Evolutionary conservation across 1,140 invertebrate genomes (phyloP), one percentile per base, ranked within the genome.

Genomic region (Leptinotarsa defecta): DNA sequence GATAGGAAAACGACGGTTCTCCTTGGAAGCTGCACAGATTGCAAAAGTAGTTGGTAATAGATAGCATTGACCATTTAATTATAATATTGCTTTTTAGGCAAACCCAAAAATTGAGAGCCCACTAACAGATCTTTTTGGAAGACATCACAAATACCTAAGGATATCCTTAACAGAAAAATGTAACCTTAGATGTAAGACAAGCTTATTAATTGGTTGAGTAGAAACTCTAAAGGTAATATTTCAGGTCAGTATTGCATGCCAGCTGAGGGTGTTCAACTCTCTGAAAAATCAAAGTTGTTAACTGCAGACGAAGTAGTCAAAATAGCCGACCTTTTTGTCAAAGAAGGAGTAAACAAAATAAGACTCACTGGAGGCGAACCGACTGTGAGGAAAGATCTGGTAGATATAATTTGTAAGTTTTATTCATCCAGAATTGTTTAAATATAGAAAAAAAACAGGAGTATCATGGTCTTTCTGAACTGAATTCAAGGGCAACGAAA

Each of bases 291-390:
- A 19, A 87, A 92, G 75, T 87, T 99, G 69, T 86, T 99, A 48
- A 92, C 90, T n/a, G 92, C 91, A 3, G 90, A 92, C 68, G 98
- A 99, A 90, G 92, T 99, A 67, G 83, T 95, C 27, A 87, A 89
- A 22, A 81, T 99, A 64, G 92, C 94, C 5, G 87, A 89, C 77
- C 86, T 98, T 75, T 99, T 99, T 88, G 94, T 97, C 3, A 87
- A 91, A 69, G 89, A 96, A 85, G 98, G 98, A 43, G 93, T 99
- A 3, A 89, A 89, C 74, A 99, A 99, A 90, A 92, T 99, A 82
- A 89, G 98, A 62, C 87, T 99, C 48, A 99, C 98, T 1, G 98
- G 98, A 68, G 98, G 98, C 27, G 98, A 99, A 87, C 98, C 98
- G 19, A 94, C 97, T 13, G 90, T 99, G 24, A 88, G 97, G 61